Percentiles rank a stretch among this genome's conserved stretches.
These are phyloP conservation scores for Xenopus petersii DNA, from an alignment of 2,797 vertebrate species.

Conservation along the genomic window DNA sequence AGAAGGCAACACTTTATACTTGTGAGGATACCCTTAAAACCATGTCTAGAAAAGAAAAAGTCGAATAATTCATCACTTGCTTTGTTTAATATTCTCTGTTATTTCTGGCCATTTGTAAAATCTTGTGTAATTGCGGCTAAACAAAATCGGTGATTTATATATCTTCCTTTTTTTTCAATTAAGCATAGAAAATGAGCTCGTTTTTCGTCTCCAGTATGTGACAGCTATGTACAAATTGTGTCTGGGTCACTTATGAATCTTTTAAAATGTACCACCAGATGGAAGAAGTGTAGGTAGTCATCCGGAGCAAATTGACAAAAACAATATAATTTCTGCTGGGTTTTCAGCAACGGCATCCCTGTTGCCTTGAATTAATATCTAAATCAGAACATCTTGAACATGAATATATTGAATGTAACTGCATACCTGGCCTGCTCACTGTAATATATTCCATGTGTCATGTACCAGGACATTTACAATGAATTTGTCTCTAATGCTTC, in stretches of 20 bases:
- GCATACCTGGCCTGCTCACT: background rate
- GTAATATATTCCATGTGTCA: slow-evolving; percentile 5
- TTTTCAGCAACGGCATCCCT: background rate
- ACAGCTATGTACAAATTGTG: slow-evolving; percentile 2
- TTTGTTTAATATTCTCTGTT: background rate
- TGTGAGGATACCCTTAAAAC: no score
- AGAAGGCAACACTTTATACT: no score
- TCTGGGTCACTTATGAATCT: slow-evolving; percentile 21
- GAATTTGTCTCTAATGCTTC: slow-evolving; percentile 2
- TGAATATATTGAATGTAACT: slow-evolving; percentile 4
- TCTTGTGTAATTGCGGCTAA: background rate
- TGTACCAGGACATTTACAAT: slow-evolving; percentile 1
- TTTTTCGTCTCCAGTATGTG: slow-evolving; percentile 9
- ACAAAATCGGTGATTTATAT: slow-evolving; percentile 12
- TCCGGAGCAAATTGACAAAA: slow-evolving; percentile 16
- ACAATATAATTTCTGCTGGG: slow-evolving; percentile 14
- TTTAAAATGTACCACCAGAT: slow-evolving; percentile 12
- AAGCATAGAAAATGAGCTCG: slow-evolving; percentile 13
- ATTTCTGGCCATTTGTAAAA: background rate
- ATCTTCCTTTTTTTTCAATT: slow-evolving; percentile 2
- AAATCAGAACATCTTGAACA: background rate
- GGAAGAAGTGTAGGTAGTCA: slow-evolving; percentile 24
- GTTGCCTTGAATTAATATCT: slow-evolving; percentile 24
- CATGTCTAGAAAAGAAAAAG: no score
- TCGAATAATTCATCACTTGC: background rate